Percentiles rank a stretch among this genome's conserved stretches.
phyloP scores from a whole-genome alignment of 2,113 vertebrate species.

The Neotoma lepida region DNA sequence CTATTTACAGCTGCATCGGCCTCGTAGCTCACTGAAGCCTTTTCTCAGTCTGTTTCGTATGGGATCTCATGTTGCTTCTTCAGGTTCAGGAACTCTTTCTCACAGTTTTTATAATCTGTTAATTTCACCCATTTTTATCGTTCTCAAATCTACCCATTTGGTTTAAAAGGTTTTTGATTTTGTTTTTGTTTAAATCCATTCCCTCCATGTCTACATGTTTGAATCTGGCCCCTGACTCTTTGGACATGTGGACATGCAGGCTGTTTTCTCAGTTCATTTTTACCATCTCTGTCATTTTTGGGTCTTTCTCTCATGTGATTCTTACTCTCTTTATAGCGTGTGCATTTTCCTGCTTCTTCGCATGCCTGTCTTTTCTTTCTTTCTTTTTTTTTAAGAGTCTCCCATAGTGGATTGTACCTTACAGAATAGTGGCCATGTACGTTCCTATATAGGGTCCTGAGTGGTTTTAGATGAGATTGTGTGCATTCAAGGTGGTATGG shows the following conservation, averaged over 20 bases:
- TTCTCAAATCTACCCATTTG: not conserved
- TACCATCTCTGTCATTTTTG: not conserved
- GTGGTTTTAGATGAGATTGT: not conserved
- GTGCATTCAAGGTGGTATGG: not conserved
- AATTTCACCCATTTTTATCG: not conserved
- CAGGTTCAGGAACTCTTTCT: not conserved
- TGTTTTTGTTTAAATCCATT: not conserved
- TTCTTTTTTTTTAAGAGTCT: not conserved
- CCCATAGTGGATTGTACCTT: not conserved
- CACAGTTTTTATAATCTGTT: not conserved
- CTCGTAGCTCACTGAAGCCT: accelerated
- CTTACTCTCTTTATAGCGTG: not conserved
- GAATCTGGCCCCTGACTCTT: not conserved
- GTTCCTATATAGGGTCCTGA: not conserved
- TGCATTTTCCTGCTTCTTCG: not conserved
- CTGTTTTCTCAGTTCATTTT: not conserved
- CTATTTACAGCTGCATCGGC: not conserved
- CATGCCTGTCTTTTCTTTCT: not conserved
- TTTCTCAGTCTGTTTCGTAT: not conserved
- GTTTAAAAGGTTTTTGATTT: not conserved
- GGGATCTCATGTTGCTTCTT: not conserved
- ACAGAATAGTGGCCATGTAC: not conserved
- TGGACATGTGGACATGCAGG: not conserved
- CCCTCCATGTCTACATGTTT: not conserved
- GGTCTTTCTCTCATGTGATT: not conserved